Conservation (phyloP, 2,888 invertebrate genomes). For the Aspidiotus destructor region DNA sequence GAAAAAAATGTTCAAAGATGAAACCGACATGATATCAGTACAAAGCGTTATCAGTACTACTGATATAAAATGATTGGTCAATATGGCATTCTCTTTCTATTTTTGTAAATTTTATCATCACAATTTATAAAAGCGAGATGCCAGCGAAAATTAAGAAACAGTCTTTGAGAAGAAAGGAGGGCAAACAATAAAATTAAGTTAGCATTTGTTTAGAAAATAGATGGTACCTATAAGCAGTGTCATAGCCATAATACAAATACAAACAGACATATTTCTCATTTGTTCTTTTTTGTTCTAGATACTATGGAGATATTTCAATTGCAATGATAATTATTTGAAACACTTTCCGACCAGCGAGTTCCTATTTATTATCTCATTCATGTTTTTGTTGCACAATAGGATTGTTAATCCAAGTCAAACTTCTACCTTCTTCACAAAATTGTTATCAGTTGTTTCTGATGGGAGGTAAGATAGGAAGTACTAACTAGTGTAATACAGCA, state of each 20-base stretch:
- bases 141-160: too few relatives aligned
- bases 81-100: too few relatives aligned
- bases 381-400: conserved; percentile 5
- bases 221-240: neutral
- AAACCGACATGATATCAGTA: too few relatives aligned
- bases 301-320: conserved; percentile 15
- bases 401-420: neutral
- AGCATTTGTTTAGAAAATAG: neutral
- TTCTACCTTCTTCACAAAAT: neutral
- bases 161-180: neutral
- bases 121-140: too few relatives aligned
- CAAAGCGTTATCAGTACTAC: too few relatives aligned
- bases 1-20: too few relatives aligned
- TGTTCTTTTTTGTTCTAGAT: conserved; percentile 6
- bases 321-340: conserved; percentile 3
- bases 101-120: too few relatives aligned
- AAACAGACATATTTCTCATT: neutral
- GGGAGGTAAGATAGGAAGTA: neutral
- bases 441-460: neutral
- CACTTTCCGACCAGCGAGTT: conserved; percentile 16
- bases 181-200: neutral
- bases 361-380: conserved; percentile 8
- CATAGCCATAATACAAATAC: neutral
- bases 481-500: too few relatives aligned
- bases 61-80: too few relatives aligned